Percentiles rank a stretch among this genome's conserved stretches.
phyloP scores from a whole-genome alignment of 2,113 vertebrate genomes.

The Trematocara macrostoma region DNA sequence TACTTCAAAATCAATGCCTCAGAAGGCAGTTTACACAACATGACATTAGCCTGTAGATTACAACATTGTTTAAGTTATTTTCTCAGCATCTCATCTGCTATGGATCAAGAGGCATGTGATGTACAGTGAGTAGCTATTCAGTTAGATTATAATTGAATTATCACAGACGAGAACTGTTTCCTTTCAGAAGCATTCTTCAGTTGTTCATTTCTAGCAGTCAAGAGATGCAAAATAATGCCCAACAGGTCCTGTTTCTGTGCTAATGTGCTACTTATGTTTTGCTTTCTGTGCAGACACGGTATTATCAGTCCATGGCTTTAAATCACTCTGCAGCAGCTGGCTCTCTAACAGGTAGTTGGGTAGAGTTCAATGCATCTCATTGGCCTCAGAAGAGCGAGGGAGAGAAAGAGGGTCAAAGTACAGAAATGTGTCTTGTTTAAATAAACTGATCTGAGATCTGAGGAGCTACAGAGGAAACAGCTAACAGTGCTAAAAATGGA shows the following conservation, averaged over 20 bases:
- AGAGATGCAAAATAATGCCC: neutral
- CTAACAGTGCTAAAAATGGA: neutral
- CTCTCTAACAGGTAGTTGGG: neutral
- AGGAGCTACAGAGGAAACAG: neutral
- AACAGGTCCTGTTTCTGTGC: neutral
- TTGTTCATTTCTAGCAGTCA: neutral
- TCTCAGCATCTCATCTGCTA: neutral
- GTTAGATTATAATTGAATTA: neutral
- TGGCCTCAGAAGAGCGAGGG: neutral
- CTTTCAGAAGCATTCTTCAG: neutral
- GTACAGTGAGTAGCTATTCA: neutral
- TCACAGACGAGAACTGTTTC: neutral
- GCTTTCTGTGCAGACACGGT: neutral
- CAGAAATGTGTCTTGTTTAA: neutral
- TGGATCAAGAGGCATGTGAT: neutral
- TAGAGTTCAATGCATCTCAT: neutral
- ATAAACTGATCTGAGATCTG: neutral
- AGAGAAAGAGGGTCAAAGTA: neutral
- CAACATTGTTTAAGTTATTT: neutral
- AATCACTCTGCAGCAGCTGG: neutral
- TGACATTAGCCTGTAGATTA: neutral
- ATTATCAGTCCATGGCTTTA: constrained; percentile 1
- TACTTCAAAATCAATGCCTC: neutral
- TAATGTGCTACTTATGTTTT: neutral
- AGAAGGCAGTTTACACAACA: neutral